Base-by-base conservation (phyloP, 2,113 vertebrate genomes). In the Cyprichromis sp. region DNA sequence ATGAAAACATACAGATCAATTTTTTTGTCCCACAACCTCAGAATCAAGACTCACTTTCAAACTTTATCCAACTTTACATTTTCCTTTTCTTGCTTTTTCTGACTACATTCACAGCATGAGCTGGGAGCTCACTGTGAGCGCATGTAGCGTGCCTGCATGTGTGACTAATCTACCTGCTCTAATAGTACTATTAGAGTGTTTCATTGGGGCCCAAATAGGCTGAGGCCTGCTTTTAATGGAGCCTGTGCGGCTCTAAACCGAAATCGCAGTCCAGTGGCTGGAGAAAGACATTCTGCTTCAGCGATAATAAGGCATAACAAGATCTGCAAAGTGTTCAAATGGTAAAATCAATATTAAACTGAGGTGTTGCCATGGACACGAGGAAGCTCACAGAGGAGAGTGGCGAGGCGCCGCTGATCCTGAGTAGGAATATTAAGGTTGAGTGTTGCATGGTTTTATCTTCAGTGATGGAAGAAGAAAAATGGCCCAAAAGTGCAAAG, bases 311-410 rank as follows among this genome's bases (percentile, higher is more conserved):
- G 84, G 57, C 85, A 86, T 95, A 95, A 95, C 92, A 93, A 92
- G 89, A 95, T 94, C 91, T 91, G 92, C 90, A 94, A 93, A 94
- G 93, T 92, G 93, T 91, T 91, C 50, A 82, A 90, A 95, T 95
- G 89, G 88, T 79, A 90, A 93, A 94, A 95, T 95, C 93, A 94
- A 95, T 95, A 93, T 71, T 82, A 89, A 93, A 91, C 85, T 94
- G 91, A 92, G 93, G 86, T 55, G 93, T 95, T 95, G 92, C 92
- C 93, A 93, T 95, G 90, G 93, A 92, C 87, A 95, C 93, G 6
- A 55, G 81, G 86, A 92, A 86, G 90, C 81, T 36, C n/a, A 68
- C 2, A 5, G 71, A 87, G 81, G 55, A 87, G 82, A 90, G 90
- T 34, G 66, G 59, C 26, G 82, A 86, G 84, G 93, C 87, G 73